Evolutionary conservation across 1,140 invertebrate species (phyloP), one percentile per base, ranked within the genome.

Genomic region (Nephotettix cincticeps): DNA sequence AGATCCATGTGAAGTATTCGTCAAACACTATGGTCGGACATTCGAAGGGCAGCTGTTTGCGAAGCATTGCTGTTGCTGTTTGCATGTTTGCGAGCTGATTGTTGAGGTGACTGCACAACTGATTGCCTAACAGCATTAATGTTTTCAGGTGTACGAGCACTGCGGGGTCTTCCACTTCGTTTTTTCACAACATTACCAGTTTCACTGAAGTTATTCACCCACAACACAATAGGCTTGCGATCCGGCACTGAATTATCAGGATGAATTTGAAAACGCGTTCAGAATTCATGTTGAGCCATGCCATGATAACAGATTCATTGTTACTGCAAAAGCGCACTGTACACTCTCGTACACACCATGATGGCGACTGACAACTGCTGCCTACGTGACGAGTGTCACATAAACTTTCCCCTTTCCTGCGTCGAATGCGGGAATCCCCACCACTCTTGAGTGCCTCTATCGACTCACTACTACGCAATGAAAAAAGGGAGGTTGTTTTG

Each of bases 1-100:
- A 74, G 54, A 28, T 74, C 64, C 23, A 45, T 30, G 63, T 72
- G 58, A 1, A 69, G 36, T 6, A 74, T 72, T 74, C 21, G 43
- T 1, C 54, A 36, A 28, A 72, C 19, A 25, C 30, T 43, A 51
- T 68, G 67, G 30, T 72, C 27, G 54, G 29, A 64, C 4, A 74
- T 66, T 54, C 47, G n/a, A n/a, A n/a, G n/a, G n/a, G n/a, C n/a
- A n/a, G n/a, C n/a, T n/a, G n/a, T n/a, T n/a, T n/a, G n/a, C n/a
- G n/a, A n/a, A n/a, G n/a, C n/a, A n/a, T n/a, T n/a, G n/a, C n/a
- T n/a, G n/a, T n/a, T n/a, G n/a, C n/a, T n/a, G n/a, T n/a, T n/a
- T n/a, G n/a, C n/a, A n/a, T n/a, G n/a, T n/a, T n/a, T n/a, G n/a
- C n/a, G n/a, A n/a, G n/a, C n/a, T n/a, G n/a, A n/a, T n/a, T n/a